A percentile compares a stretch with the other conserved stretches of the same genome.
Conservation (phyloP, 1,140 invertebrate genomes). For the Babylonia areolata region DNA sequence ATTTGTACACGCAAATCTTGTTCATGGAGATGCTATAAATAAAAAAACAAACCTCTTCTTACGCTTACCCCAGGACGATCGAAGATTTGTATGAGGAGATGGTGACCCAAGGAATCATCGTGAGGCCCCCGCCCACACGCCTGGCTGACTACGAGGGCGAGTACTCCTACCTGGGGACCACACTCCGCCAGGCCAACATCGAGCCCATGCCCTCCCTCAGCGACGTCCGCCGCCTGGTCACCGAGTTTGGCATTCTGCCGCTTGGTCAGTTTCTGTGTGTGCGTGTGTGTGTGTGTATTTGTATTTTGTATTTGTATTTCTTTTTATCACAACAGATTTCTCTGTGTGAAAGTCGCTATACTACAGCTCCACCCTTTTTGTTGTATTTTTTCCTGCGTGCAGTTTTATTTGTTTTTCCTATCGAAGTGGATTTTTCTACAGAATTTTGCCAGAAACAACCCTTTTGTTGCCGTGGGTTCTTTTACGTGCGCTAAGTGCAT, state of each 20-base stretch:
- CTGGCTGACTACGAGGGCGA: slow-evolving; percentile 89
- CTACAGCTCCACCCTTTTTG: too few species aligned
- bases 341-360: too few species aligned
- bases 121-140: slow-evolving; percentile 83
- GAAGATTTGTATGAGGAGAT: slow-evolving; percentile 88
- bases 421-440: too few species aligned
- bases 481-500: too few species aligned
- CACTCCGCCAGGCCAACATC: slow-evolving; percentile 73
- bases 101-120: slow-evolving; percentile 91
- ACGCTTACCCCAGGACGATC: slow-evolving; percentile 63
- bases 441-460: too few species aligned
- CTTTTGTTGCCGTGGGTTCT: too few species aligned
- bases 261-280: slow-evolving; percentile 78
- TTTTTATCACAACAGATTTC: too few species aligned
- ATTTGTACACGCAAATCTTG: too few species aligned
- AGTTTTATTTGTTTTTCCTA: too few species aligned
- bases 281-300: neutral
- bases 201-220: slow-evolving; percentile 82
- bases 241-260: slow-evolving; percentile 93
- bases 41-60: neutral
- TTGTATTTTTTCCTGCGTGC: too few species aligned
- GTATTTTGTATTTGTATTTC: too few species aligned
- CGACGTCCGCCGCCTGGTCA: slow-evolving; percentile 91
- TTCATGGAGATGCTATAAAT: too few species aligned
- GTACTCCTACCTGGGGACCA: slow-evolving; percentile 82